Evolutionary conservation across 2,113 vertebrate species (phyloP), one percentile per base, ranked within the genome.

Genomic region (Gavialis gangeticus): DNA sequence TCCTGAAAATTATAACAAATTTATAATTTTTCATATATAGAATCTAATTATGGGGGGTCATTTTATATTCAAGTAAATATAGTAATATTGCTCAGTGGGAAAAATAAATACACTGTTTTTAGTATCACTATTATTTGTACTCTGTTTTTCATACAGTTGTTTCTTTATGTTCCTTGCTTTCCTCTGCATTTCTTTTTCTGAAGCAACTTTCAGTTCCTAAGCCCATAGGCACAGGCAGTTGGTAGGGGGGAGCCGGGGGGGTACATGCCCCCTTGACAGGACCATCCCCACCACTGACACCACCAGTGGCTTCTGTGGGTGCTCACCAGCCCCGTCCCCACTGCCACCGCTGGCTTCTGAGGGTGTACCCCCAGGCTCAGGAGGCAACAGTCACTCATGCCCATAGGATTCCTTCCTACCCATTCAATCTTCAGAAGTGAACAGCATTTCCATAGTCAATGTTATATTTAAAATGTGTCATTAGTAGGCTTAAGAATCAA

Each of bases 341-440:
- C 46, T 7, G 8, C 46, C 46, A 34, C 34, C n/a, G n/a, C n/a
- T n/a, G 37, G 37, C 37, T 37, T 37, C 46, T 46, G 46, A 46
- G 46, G 8, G 46, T 46, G 46, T 9, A 46, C 46, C 46, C 46
- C 46, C 46, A 46, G 46, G 46, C 6, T 46, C 46, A 46, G 46
- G 46, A 46, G 46, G 46, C 46, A 46, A 46, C 46, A 46, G 46
- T 46, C 46, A 7, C 17, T 7, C 30, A 69, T 19, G 37, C 18
- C 19, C 6, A 3, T 1, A 73, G 28, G 0, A 37, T 92, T 81
- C 46, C 56, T 12, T 78, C 24, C 21, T 9, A 9, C 34, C 14
- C 62, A 37, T 89, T 83, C 54, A 75, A 24, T 57, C 54, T 80
- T 69, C 71, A 73, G 69, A 90, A 58, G 24, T 62, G 78, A 63